Conservation (phyloP, 2,888 invertebrate species). For the Trissolcus brochymenae region DNA sequence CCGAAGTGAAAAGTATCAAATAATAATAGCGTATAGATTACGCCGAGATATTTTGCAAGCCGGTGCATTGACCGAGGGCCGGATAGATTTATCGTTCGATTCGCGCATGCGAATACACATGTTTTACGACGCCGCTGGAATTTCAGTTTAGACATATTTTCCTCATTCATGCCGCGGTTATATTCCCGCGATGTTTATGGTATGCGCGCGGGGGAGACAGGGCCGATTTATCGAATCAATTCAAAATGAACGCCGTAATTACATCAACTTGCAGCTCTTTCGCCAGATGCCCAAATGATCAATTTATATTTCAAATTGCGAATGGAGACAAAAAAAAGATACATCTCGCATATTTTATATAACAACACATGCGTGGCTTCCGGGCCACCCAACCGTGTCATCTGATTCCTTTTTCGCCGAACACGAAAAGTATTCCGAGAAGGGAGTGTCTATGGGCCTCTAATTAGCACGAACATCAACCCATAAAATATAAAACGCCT, state of each 20-base stretch:
- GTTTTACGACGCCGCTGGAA: slow-evolving; percentile 47
- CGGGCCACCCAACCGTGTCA: slow-evolving; percentile 21
- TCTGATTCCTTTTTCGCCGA: slow-evolving; percentile 5
- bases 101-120: slow-evolving; percentile 47
- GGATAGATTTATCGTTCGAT: slow-evolving; percentile 50
- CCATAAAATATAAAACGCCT: slow-evolving; percentile 8
- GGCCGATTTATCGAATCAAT: slow-evolving; percentile 43
- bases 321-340: neutral
- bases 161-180: slow-evolving; percentile 32
- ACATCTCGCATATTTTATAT: neutral
- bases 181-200: slow-evolving; percentile 27
- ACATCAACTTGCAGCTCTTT: slow-evolving; percentile 4
- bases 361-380: slow-evolving; percentile 17
- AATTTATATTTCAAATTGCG: neutral
- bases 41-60: slow-evolving; percentile 25
- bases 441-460: neutral
- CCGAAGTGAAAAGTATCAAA: slow-evolving; percentile 18
- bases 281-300: neutral
- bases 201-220: slow-evolving; percentile 3
- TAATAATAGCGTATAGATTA: slow-evolving; percentile 17
- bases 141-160: slow-evolving; percentile 50
- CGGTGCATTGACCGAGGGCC: slow-evolving; percentile 55
- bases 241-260: slow-evolving; percentile 41
- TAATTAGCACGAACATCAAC: slow-evolving; percentile 18
- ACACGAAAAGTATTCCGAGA: neutral